Evolutionary conservation across 2,797 vertebrate genomes (phyloP).

Genomic region (Nyctibius grandis): DNA sequence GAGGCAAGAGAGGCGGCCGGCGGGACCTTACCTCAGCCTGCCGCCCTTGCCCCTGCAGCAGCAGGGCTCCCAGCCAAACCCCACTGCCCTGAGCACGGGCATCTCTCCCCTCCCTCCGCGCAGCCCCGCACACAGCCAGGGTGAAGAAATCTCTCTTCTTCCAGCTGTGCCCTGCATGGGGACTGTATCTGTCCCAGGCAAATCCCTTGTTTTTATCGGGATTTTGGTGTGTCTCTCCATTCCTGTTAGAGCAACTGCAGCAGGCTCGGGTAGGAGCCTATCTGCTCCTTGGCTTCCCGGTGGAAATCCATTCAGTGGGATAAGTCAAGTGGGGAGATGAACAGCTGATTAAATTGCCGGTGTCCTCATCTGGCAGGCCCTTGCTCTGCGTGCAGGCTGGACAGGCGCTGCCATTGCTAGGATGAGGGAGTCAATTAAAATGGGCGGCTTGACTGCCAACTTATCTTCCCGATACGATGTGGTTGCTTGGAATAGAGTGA

Average conservation of each 20-base stretch:
- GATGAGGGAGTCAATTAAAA: background rate
- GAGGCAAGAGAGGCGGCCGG: background rate
- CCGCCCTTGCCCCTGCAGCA: background rate
- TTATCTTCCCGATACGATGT: background rate
- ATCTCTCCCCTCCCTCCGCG: background rate
- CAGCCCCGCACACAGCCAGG: background rate
- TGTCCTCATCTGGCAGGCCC: background rate
- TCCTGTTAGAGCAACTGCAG: rapidly evolving
- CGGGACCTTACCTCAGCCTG: background rate
- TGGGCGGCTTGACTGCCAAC: background rate
- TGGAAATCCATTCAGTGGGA: background rate
- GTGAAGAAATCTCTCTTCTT: background rate
- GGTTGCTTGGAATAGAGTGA: background rate
- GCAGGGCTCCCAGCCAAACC: background rate
- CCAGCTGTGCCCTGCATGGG: background rate
- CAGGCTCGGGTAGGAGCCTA: background rate
- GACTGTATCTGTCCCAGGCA: background rate
- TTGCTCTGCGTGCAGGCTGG: background rate
- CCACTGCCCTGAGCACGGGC: background rate
- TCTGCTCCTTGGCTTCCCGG: background rate
- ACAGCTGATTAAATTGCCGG: background rate
- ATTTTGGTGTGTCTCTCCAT: background rate
- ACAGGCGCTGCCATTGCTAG: background rate
- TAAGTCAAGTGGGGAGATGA: background rate
- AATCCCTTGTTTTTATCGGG: rapidly evolving